Base-by-base conservation (phyloP, 2,888 invertebrate species). In the Catocala fraxini region DNA sequence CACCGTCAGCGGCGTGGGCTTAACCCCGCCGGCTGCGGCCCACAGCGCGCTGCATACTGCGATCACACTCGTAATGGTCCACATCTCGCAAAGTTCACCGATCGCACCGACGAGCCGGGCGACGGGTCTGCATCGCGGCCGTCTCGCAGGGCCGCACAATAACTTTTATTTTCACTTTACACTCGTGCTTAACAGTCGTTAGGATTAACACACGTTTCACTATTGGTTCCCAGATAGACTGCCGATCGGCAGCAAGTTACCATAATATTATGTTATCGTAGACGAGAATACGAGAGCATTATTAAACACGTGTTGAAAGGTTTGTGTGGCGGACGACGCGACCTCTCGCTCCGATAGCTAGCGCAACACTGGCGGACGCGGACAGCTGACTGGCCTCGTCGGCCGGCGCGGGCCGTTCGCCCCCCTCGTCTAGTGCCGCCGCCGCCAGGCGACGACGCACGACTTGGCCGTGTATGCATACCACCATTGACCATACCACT, bases 301-400 rank as follows among this genome's bases (percentile, higher is more conserved):
- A 68, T 51, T 68, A 55, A 69, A 80, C 91, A 91, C 91, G 91
- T 91, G 92, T 63, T 60, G 51, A 33, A 13, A 43, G 49, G 57
- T 51, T 65, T 56, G 63, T 39, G 1, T 1, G 48, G 15, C 53
- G 43, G 9, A 35, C 41, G 53, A 69, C 81, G 81, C 89, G 63
- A 73, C 79, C 88, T 87, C 77, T 68, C 84, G 0, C 82, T 34
- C 58, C 77, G 83, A 74, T 70, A 68, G 83, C 68, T 70, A 45
- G 65, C 65, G 70, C 71, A 69, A 65, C 70, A 86, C 87, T 54
- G 56, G 33, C 51, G 58, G 62, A 25, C 46, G 56, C 55, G 49
- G 25, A 12, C 53, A 47, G 54, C 60, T 34, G 59, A 48, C 53
- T 34, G 41, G 35, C 46, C 35, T 51, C 35, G 39, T 55, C 48